These are phyloP conservation scores for Enteromius argenteus DNA, from an alignment of 2,797 vertebrate genomes.

Conservation along the genomic window DNA sequence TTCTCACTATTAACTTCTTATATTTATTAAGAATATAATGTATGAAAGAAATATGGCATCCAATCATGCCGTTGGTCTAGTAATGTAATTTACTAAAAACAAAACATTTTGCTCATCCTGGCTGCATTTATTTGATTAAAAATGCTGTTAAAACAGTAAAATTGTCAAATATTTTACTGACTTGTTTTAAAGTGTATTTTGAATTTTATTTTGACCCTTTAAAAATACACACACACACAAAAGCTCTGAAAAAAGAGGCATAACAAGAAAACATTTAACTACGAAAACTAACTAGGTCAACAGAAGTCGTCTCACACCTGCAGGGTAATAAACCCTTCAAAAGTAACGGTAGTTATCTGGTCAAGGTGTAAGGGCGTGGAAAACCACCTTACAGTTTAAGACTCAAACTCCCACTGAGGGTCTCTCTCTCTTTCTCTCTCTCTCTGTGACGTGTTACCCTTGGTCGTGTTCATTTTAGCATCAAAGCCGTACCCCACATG, in stretches of 20 bases:
- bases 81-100: background rate
- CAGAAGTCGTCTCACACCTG: background rate
- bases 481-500: slow-evolving; percentile 64
- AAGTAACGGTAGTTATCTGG: background rate
- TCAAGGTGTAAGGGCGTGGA: slow-evolving; percentile 35
- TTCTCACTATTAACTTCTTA: background rate
- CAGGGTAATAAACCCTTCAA: background rate
- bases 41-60: background rate
- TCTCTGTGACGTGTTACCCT: slow-evolving; percentile 54
- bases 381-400: slow-evolving; percentile 53
- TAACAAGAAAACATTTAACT: background rate
- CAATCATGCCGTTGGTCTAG: background rate
- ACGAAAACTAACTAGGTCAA: background rate
- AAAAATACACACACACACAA: background rate
- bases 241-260: background rate
- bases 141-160: background rate
- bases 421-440: slow-evolving; percentile 36
- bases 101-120: background rate
- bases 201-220: background rate
- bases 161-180: no score
- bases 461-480: slow-evolving; percentile 66
- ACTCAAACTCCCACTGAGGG: slow-evolving; percentile 28
- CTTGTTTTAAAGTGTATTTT: no score
- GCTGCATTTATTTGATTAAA: background rate
- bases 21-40: background rate